Evolutionary conservation across 1,140 invertebrate genomes (phyloP).

Genomic region (Elysia chlorotica): DNA sequence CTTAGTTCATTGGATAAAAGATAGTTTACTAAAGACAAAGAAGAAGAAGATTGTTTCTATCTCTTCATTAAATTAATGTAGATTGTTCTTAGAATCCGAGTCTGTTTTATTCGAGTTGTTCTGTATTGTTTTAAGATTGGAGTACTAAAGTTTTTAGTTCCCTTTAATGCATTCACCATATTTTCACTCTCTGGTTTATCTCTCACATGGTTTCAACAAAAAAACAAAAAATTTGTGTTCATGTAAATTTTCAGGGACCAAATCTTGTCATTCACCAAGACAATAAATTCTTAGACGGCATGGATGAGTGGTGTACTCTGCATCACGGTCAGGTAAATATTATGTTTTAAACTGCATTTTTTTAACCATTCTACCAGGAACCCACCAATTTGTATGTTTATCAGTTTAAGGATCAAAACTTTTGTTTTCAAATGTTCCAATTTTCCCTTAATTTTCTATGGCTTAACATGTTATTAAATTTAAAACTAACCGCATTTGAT

Average conservation of each 20-base stretch:
- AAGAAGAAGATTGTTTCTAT: too few species aligned
- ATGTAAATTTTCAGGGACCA: conserved; percentile 66
- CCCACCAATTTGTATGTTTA: background rate
- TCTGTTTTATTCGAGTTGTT: too few species aligned
- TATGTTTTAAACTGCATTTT: background rate
- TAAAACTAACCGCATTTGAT: too few species aligned
- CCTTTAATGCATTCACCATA: too few species aligned
- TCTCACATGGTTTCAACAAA: background rate
- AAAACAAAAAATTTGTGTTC: background rate
- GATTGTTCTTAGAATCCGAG: too few species aligned
- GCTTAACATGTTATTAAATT: too few species aligned
- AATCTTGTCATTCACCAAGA: conserved; percentile 83
- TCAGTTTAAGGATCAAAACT: background rate
- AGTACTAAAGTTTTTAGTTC: too few species aligned
- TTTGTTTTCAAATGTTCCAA: background rate
- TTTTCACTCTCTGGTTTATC: background rate
- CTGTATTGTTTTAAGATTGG: too few species aligned
- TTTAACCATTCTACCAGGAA: background rate
- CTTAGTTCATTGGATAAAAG: too few species aligned
- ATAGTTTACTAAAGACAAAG: too few species aligned
- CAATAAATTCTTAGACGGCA: conserved; percentile 73
- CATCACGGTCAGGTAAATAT: conserved; percentile 71
- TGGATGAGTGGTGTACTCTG: conserved; percentile 82
- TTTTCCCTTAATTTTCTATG: too few species aligned
- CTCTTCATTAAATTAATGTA: too few species aligned